Evolutionary conservation across 1,140 invertebrate species (phyloP).

Genomic region (Zaprionus africanus): DNA sequence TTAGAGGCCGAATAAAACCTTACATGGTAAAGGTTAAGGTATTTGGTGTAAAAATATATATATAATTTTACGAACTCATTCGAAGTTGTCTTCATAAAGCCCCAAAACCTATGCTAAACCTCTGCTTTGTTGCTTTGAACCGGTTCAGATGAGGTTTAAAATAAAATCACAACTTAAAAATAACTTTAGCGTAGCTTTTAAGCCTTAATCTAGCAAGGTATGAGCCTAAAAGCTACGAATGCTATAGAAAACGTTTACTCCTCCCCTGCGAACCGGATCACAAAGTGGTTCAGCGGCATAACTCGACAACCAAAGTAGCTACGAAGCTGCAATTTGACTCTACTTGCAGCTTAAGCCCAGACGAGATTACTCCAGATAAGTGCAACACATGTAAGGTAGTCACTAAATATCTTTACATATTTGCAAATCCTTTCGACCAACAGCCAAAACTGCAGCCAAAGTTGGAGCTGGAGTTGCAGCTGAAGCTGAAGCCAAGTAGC

Average conservation of each 20-base stretch:
- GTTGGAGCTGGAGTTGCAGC: background rate
- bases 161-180: background rate
- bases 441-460: background rate
- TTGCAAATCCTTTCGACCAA: background rate
- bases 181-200: background rate
- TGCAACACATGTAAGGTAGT: background rate
- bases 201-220: background rate
- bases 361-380: background rate
- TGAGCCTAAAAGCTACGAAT: background rate
- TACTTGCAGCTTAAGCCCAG: background rate
- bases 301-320: background rate
- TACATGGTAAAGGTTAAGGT: background rate
- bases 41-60: background rate
- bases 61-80: too few species aligned
- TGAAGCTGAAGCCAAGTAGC: background rate
- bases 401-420: conserved; percentile 1
- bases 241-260: background rate
- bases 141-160: background rate
- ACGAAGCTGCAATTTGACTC: background rate
- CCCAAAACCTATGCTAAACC: background rate
- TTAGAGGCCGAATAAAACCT: background rate
- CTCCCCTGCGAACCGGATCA: background rate
- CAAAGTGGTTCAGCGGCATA: background rate
- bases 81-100: background rate
- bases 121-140: background rate